phyloP scores from a whole-genome alignment of 2,113 vertebrate genomes.

The Gymnocephalus cernua region DNA sequence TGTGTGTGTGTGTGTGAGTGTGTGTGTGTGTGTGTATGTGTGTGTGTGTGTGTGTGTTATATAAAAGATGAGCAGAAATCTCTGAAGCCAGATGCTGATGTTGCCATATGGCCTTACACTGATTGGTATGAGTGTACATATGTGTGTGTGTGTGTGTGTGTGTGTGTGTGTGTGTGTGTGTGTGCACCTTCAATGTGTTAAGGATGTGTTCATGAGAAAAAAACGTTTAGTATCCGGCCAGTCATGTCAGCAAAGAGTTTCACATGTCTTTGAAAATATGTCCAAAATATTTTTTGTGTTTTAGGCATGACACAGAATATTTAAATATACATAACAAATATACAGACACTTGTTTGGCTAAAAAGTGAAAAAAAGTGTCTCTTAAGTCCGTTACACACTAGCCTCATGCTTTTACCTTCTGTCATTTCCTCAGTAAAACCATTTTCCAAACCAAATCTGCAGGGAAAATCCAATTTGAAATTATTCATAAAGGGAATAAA shows the following conservation, averaged over 20 bases:
- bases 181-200: constrained; percentile 28
- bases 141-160: constrained; percentile 5
- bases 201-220: constrained; percentile 25
- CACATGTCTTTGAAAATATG: constrained; percentile 43
- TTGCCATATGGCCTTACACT: constrained; percentile 73
- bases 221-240: constrained; percentile 29
- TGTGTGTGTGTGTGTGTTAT: constrained; percentile 51
- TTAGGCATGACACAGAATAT: constrained; percentile 30
- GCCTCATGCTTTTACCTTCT: constrained; percentile 37
- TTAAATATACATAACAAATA: constrained; percentile 38
- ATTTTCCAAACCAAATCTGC: constrained; percentile 42
- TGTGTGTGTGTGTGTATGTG: not conserved
- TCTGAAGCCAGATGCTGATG: constrained; percentile 70
- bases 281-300: constrained; percentile 10
- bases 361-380: constrained; percentile 22
- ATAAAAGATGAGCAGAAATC: constrained; percentile 69
- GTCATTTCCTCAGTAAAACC: constrained; percentile 25
- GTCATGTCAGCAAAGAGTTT: constrained; percentile 25
- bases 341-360: constrained; percentile 12
- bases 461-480: constrained; percentile 33
- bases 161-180: not conserved
- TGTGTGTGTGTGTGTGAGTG: not conserved
- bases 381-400: not conserved
- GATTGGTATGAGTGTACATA: constrained; percentile 51
- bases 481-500: constrained; percentile 48